These are phyloP conservation scores for Tanytarsus gracilentus DNA, from an alignment of 2,888 invertebrate species.

Conservation along the genomic window DNA sequence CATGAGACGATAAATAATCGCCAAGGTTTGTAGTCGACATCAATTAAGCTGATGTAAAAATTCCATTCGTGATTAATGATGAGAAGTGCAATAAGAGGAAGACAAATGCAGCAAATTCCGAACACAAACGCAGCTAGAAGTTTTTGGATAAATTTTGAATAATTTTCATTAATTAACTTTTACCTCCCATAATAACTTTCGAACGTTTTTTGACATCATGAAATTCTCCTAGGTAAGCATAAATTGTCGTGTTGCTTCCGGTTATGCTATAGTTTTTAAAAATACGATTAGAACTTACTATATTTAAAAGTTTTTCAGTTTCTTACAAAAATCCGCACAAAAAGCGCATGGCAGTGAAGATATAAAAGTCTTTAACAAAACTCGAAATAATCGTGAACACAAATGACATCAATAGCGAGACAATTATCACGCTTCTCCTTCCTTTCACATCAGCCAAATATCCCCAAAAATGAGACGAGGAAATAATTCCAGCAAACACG, in stretches of 20 bases:
- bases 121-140: conserved; percentile 37
- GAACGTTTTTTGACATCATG: conserved; percentile 44
- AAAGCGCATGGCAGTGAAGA: conserved; percentile 45
- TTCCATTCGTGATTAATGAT: conserved; percentile 38
- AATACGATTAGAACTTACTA: not conserved
- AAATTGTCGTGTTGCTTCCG: conserved; percentile 46
- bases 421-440: conserved; percentile 43
- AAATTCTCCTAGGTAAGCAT: conserved; percentile 48
- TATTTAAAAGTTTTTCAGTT: not conserved
- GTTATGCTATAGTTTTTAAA: conserved; percentile 35
- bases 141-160: not conserved
- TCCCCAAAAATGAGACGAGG: conserved; percentile 50
- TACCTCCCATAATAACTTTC: conserved; percentile 39
- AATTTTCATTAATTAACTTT: not conserved
- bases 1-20: conserved; percentile 38
- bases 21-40: conserved; percentile 39
- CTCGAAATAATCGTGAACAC: conserved; percentile 45
- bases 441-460: conserved; percentile 49
- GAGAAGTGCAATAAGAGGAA: conserved; percentile 39
- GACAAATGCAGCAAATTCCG: conserved; percentile 37
- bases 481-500: conserved; percentile 44
- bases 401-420: conserved; percentile 44
- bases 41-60: conserved; percentile 34
- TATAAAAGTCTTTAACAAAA: conserved; percentile 44
- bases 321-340: conserved; percentile 47